Evolutionary conservation across 2,797 vertebrate species (phyloP).

Genomic region (Todus mexicanus): DNA sequence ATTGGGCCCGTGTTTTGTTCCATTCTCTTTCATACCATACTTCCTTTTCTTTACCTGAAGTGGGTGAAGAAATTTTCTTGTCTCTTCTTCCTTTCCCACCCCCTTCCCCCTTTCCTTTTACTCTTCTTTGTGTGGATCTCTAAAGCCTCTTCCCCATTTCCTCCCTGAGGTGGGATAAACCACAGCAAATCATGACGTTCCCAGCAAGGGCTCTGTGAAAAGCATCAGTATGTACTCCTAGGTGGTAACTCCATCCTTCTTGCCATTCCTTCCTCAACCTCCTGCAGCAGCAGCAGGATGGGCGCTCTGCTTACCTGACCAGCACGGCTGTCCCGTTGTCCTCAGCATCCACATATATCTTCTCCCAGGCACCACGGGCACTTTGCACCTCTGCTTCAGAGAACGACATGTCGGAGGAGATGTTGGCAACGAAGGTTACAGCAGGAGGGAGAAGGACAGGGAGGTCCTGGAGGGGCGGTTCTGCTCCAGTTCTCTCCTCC

Average conservation of each 20-base stretch:
- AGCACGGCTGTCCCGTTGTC: conserved; percentile 45
- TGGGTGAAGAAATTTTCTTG: not conserved
- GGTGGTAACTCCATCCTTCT: not conserved
- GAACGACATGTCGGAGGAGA: not conserved
- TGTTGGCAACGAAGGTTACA: accelerated
- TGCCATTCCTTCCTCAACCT: not conserved
- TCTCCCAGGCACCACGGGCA: conserved; percentile 47
- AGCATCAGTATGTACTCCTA: not conserved
- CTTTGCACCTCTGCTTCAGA: conserved; percentile 59
- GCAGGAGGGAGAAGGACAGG: not conserved
- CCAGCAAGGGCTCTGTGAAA: not conserved
- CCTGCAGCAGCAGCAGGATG: not conserved
- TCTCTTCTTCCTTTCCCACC: not conserved
- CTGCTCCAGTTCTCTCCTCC: not conserved
- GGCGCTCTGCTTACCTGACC: conserved; percentile 46
- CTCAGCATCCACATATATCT: conserved; percentile 49
- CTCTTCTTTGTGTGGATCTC: not conserved
- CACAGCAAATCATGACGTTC: not conserved
- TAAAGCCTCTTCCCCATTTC: not conserved
- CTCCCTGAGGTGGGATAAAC: not conserved
- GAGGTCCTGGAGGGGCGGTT: not conserved
- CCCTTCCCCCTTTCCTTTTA: not conserved
- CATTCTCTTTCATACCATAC: not conserved
- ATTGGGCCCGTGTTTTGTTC: not conserved
- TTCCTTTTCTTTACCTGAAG: not conserved